Percentiles rank a stretch among this genome's conserved stretches.
phyloP scores from a whole-genome alignment of 2,113 vertebrate genomes.

The Carlito syrichta region DNA sequence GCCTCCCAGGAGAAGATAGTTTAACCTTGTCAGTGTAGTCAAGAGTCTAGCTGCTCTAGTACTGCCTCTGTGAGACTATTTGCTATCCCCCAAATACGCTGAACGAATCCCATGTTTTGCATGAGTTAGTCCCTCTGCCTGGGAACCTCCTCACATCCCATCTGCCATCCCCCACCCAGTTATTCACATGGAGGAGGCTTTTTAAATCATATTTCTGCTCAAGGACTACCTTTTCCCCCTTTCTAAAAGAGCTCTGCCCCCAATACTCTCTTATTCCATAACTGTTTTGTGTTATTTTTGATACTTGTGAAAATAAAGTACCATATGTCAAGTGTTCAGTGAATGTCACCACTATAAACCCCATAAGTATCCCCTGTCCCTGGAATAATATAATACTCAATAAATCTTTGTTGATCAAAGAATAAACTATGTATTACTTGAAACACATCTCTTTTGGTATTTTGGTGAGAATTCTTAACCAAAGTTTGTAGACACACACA shows the following conservation, averaged over 20 bases:
- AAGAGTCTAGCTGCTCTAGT: neutral
- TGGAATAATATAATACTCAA: neutral
- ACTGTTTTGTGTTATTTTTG: neutral
- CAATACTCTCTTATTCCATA: neutral
- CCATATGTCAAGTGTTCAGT: neutral
- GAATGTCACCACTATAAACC: neutral
- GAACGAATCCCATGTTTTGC: fast-evolving
- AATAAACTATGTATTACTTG: neutral
- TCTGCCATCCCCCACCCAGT: neutral
- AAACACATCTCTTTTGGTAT: neutral
- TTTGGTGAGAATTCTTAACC: neutral
- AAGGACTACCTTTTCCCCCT: neutral
- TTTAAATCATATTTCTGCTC: neutral
- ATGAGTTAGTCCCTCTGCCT: neutral
- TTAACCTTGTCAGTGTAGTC: neutral
- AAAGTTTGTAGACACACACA: neutral
- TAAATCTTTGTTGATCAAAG: neutral
- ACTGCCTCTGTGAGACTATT: neutral
- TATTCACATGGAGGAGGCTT: neutral
- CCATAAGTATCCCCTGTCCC: neutral
- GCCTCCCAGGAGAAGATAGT: constrained; percentile 29
- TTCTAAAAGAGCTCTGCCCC: neutral
- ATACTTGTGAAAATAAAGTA: neutral
- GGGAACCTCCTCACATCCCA: neutral
- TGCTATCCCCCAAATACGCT: neutral